phyloP scores from a whole-genome alignment of 1,140 invertebrate genomes.

The Drosophila mayri region DNA sequence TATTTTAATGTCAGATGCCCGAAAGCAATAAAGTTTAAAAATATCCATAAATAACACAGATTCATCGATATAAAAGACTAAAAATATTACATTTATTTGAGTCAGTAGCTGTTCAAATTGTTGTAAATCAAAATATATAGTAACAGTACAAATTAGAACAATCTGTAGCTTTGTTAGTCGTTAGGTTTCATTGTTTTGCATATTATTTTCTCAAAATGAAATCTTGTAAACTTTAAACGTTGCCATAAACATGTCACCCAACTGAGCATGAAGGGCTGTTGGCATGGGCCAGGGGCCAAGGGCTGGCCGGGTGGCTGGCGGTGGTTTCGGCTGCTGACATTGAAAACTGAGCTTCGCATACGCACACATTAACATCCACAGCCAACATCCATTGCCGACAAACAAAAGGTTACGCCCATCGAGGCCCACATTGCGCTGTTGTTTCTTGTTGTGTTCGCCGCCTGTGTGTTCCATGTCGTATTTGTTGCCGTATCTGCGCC shows the following conservation, averaged over 20 bases:
- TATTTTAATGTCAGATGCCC: neutral
- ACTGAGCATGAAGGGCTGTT: conserved; percentile 16
- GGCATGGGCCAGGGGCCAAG: neutral
- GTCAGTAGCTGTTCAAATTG: no score
- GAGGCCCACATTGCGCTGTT: conserved; percentile 53
- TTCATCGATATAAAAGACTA: neutral
- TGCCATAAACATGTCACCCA: conserved; percentile 46
- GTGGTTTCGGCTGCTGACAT: conserved; percentile 66
- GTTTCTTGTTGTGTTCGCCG: conserved; percentile 24
- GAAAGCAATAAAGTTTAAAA: neutral
- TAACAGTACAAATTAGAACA: neutral
- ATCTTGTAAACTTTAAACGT: conserved; percentile 41
- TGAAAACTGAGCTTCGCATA: conserved; percentile 70
- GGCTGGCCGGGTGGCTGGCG: neutral
- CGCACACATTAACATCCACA: conserved; percentile 41
- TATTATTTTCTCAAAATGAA: conserved; percentile 30
- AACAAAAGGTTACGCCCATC: conserved; percentile 74
- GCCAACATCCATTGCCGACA: conserved; percentile 38
- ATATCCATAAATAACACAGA: conserved; percentile 1
- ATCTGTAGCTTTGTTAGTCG: no score
- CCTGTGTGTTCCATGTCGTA: conserved; percentile 16
- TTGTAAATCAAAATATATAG: no score
- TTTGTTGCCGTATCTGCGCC: conserved; percentile 32
- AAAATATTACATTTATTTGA: neutral
- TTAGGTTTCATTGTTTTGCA: neutral